Conservation (phyloP, 2,797 vertebrate species). For the Chromobotia macracanthus region DNA sequence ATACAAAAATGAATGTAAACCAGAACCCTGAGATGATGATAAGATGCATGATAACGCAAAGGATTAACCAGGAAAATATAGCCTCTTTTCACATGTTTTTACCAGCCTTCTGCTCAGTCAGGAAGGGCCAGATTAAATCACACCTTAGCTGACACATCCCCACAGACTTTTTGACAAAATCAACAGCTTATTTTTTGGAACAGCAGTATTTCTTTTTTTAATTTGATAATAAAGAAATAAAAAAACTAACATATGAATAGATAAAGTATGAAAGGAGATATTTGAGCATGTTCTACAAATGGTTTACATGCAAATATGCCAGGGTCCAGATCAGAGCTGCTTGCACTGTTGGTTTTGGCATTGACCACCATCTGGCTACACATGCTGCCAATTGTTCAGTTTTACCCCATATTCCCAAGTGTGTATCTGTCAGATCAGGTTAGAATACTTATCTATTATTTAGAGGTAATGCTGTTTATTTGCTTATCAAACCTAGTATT, state of each 20-base stretch:
- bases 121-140: not conserved
- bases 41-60: too few relatives aligned
- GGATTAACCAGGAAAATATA: too few relatives aligned
- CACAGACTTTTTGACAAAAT: too few relatives aligned
- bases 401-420: not conserved
- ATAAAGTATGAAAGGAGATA: too few relatives aligned
- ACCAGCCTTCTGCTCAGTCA: not conserved
- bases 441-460: too few relatives aligned
- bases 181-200: not conserved
- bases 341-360: not conserved
- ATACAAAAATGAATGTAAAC: too few relatives aligned
- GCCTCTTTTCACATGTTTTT: too few relatives aligned
- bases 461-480: too few relatives aligned
- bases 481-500: too few relatives aligned
- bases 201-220: not conserved
- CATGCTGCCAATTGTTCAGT: slow-evolving; percentile 15
- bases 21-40: too few relatives aligned
- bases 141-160: not conserved
- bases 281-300: not conserved
- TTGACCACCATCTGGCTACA: slow-evolving; percentile 22
- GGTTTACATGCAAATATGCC: not conserved
- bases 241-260: too few relatives aligned
- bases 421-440: slow-evolving; percentile 13
- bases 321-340: not conserved
- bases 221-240: too few relatives aligned